Conservation (phyloP, 2,797 vertebrate genomes). For the Parauchenoglanis ngamensis region DNA sequence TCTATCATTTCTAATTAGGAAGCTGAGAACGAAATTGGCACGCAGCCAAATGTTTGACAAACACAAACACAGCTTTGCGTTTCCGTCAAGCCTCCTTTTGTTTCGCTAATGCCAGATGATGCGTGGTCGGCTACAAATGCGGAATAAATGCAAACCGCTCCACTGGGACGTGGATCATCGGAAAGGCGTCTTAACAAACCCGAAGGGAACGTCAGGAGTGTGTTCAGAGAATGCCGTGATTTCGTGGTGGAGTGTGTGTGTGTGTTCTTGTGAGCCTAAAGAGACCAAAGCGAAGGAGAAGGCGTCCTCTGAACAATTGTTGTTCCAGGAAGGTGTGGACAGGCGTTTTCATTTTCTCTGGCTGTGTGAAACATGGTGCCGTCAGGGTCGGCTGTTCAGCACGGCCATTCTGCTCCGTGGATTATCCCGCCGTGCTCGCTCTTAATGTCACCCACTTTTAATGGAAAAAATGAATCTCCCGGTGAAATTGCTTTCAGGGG, state of each 20-base stretch:
- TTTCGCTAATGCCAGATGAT: conserved; percentile 19
- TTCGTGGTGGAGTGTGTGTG: background rate
- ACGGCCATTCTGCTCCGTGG: conserved; percentile 47
- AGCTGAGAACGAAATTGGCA: conserved; percentile 9
- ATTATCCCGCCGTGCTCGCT: conserved; percentile 44
- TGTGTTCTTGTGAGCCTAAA: conserved; percentile 5
- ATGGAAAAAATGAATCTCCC: conserved; percentile 53
- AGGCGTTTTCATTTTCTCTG: conserved; percentile 42
- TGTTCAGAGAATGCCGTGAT: background rate
- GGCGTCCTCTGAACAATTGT: conserved; percentile 35
- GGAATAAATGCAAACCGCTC: conserved; percentile 7
- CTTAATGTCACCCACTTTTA: conserved; percentile 57
- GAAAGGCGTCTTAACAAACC: background rate
- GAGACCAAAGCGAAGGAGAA: conserved; percentile 25
- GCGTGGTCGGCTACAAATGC: conserved; percentile 19
- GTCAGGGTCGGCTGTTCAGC: conserved; percentile 45
- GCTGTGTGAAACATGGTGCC: conserved; percentile 38
- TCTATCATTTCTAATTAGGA: conserved; percentile 16
- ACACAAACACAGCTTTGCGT: conserved; percentile 21
- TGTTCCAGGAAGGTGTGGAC: conserved; percentile 37
- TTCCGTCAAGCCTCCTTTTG: conserved; percentile 26
- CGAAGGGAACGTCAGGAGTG: background rate
- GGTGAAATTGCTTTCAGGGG: conserved; percentile 41
- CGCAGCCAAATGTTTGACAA: conserved; percentile 11
- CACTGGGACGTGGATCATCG: background rate